Evolutionary conservation across 2,797 vertebrate genomes (phyloP), one percentile per base, ranked within the genome.

Genomic region (Platyrinchus mystaceus): DNA sequence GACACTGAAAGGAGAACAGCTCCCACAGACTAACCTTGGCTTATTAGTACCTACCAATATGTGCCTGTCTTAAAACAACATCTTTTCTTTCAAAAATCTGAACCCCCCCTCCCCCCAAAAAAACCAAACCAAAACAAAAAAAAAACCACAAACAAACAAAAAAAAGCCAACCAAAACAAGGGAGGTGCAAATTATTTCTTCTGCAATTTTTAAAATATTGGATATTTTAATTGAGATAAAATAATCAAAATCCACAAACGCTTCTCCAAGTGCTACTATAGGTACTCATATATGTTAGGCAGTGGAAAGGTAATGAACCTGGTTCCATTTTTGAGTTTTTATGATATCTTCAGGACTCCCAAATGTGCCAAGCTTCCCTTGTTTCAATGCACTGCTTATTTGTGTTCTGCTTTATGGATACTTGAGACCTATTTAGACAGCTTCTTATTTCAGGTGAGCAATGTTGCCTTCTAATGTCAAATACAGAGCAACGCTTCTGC

Each of bases 21-120:
- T 84, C 3, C 5, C 43, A 10, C 14, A 36, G 14, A 4, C 16
- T 44, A 7, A 41, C 14, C 66, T 74, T 56, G 44, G 17, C 9
- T 52, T 44, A 17, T 10, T 52, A 12, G 10, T 34, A 36, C 20
- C 17, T 41, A 74, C 13, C 15, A 59, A 5, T 2, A 52, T 0
- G 1, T n/a, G 10, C 12, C 17, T 6, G 12, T 30, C 70, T 53
- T n/a, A 27, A 81, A 81, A 41, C 7, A 49, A 16, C 0, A 0
- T 32, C 0, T 73, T 70, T 78, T 73, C 0, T 1, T 77, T 78
- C 27, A 81, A 70, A 16, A 78, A 32, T 34, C 21, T 49, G 12
- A 52, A 67, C n/a, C n/a, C n/a, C n/a, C n/a, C n/a, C n/a, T n/a
- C n/a, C n/a, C n/a, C n/a, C n/a, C n/a, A 64, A 50, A 69, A 52